Percentiles rank a stretch among this genome's conserved stretches.
phyloP scores from a whole-genome alignment of 2,888 invertebrate species.

The Oxyteleia sp. region DNA sequence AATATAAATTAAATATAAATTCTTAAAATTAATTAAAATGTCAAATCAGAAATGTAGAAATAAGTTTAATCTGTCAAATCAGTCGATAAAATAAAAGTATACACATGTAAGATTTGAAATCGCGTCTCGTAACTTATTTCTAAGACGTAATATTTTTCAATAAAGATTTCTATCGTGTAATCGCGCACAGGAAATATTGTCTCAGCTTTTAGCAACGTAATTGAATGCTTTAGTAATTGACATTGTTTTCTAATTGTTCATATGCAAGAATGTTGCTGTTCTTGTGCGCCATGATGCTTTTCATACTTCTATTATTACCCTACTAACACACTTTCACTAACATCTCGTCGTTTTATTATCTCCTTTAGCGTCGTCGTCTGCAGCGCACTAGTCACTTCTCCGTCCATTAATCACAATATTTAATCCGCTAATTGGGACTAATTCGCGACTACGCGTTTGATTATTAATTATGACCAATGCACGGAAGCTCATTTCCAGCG shows the following conservation, averaged over 20 bases:
- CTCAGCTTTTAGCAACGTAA: slow-evolving; percentile 35
- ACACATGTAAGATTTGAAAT: no score
- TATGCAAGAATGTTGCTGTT: slow-evolving; percentile 71
- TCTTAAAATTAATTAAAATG: no score
- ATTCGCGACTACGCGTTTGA: slow-evolving; percentile 10
- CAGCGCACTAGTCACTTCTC: slow-evolving; percentile 35
- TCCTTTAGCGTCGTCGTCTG: slow-evolving; percentile 38
- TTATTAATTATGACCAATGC: slow-evolving; percentile 22
- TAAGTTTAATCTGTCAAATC: no score
- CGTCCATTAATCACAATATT: slow-evolving; percentile 63
- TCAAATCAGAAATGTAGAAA: no score
- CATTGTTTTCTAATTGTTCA: slow-evolving; percentile 69
- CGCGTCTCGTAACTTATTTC: no score
- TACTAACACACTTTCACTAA: slow-evolving; percentile 79
- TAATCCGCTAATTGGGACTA: slow-evolving; percentile 43
- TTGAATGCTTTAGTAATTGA: slow-evolving; percentile 57
- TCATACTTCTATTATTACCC: slow-evolving; percentile 77
- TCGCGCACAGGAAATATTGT: slow-evolving; percentile 32
- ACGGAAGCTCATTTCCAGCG: slow-evolving; percentile 23
- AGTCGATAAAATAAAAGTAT: no score
- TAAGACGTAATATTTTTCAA: slow-evolving; percentile 18
- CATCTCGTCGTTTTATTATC: slow-evolving; percentile 73
- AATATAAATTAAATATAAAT: no score
- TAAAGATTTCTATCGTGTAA: slow-evolving; percentile 5
- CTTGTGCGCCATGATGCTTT: slow-evolving; percentile 65